Evolutionary conservation across 2,797 vertebrate genomes (phyloP).

Genomic region (Hafferia zeledoni): DNA sequence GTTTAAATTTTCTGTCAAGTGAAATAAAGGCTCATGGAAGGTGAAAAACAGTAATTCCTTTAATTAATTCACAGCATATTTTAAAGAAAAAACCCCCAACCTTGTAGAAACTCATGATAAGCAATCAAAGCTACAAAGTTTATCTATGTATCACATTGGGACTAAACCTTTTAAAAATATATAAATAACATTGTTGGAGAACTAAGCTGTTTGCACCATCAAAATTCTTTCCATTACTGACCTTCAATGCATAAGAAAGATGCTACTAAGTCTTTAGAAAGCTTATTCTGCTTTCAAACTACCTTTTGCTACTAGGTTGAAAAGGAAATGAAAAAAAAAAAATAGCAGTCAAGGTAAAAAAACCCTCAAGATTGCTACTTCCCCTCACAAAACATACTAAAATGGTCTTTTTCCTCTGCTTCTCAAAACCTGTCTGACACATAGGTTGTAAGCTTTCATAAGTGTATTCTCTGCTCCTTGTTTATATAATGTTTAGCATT

Average conservation of each 20-base stretch:
- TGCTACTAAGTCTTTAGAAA: background rate
- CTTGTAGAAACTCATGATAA: background rate
- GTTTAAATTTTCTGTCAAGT: background rate
- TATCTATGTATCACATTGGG: background rate
- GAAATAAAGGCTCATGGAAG: background rate
- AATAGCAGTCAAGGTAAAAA: background rate
- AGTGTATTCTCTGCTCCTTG: background rate
- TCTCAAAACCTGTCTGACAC: background rate
- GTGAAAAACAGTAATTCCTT: background rate
- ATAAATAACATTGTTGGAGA: background rate
- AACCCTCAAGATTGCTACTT: background rate
- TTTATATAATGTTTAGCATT: background rate
- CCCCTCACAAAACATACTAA: background rate
- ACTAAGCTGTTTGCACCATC: background rate
- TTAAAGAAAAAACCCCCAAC: background rate
- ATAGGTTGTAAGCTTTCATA: background rate
- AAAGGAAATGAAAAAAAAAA: background rate
- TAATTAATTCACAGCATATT: background rate
- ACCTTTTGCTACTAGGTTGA: background rate
- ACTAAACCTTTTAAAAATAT: background rate
- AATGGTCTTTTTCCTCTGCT: background rate
- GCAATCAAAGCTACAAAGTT: background rate
- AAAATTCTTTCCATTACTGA: background rate
- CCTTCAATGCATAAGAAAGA: background rate
- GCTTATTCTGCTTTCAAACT: background rate